A percentile compares a stretch with the other conserved stretches of the same genome.
Evolutionary conservation across 2,888 invertebrate genomes (phyloP).

Genomic region (Empis livida): DNA sequence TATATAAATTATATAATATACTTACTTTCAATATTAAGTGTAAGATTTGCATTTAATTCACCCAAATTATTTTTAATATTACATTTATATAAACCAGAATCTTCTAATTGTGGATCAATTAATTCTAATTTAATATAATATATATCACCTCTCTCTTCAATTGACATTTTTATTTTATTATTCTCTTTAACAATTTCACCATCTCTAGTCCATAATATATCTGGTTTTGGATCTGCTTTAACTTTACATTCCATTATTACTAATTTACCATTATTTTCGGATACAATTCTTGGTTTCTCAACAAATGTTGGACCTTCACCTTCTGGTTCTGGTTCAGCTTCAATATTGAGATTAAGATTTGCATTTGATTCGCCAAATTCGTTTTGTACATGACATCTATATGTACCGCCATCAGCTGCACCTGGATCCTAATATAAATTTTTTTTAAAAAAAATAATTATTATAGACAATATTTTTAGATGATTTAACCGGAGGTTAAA

Average conservation of each 20-base stretch:
- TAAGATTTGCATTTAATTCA: conserved; percentile 92
- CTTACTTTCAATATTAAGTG: conserved; percentile 95
- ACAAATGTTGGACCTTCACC: conserved; percentile 91
- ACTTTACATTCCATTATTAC: conserved; percentile 82
- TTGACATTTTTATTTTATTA: conserved; percentile 63
- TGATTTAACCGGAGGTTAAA: background rate
- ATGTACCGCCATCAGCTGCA: conserved; percentile 71
- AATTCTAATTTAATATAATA: conserved; percentile 80
- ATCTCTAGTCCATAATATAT: conserved; percentile 72
- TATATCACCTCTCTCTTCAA: conserved; percentile 64
- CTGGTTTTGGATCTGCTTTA: conserved; percentile 68
- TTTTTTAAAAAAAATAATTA: background rate
- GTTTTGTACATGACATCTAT: conserved; percentile 89
- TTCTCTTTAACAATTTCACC: conserved; percentile 67
- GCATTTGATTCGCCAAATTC: conserved; percentile 95
- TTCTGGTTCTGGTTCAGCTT: conserved; percentile 88
- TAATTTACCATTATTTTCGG: conserved; percentile 68
- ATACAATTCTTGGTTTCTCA: conserved; percentile 78
- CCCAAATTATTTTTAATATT: conserved; percentile 93
- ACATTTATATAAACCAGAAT: conserved; percentile 96
- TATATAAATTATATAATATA: too few relatives aligned
- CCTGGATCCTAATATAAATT: conserved; percentile 53
- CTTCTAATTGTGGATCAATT: conserved; percentile 82
- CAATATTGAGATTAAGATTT: conserved; percentile 91
- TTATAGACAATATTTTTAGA: background rate